A percentile compares a stretch with the other conserved stretches of the same genome.
These are phyloP conservation scores for Delia radicum DNA, from an alignment of 1,140 invertebrate genomes.

Conservation along the genomic window DNA sequence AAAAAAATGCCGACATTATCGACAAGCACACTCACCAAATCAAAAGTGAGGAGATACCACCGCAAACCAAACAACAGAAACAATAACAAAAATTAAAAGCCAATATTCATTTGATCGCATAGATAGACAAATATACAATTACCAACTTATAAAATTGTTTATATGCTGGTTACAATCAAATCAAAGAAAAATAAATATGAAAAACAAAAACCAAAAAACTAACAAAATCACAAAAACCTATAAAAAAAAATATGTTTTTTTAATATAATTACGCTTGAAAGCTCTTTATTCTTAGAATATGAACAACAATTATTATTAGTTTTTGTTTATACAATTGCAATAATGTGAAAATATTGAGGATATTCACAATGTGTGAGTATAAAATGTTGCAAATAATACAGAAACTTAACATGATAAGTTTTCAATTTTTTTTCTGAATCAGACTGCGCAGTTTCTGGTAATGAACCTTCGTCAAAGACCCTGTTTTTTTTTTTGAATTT, in stretches of 20 bases:
- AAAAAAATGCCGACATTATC: background rate
- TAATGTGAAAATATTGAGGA: background rate
- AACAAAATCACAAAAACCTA: background rate
- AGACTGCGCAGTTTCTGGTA: too few species aligned
- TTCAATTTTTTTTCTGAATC: too few species aligned
- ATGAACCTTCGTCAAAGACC: too few species aligned
- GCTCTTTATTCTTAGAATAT: background rate
- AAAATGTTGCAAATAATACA: background rate
- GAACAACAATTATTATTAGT: background rate
- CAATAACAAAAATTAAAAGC: background rate
- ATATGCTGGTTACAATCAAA: background rate
- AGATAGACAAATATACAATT: background rate
- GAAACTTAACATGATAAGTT: too few species aligned
- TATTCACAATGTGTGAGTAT: too few species aligned
- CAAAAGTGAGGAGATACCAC: background rate
- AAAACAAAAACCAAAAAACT: background rate
- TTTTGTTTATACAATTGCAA: background rate
- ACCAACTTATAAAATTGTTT: background rate
- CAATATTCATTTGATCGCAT: background rate
- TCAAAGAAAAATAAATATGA: background rate
- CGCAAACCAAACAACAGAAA: background rate
- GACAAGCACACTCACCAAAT: background rate
- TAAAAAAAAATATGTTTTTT: background rate
- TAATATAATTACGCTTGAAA: background rate
- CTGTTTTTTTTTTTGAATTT: too few species aligned